These are phyloP conservation scores for Brachyrhaphis roseni DNA, from an alignment of 2,797 vertebrate genomes.

Conservation along the genomic window DNA sequence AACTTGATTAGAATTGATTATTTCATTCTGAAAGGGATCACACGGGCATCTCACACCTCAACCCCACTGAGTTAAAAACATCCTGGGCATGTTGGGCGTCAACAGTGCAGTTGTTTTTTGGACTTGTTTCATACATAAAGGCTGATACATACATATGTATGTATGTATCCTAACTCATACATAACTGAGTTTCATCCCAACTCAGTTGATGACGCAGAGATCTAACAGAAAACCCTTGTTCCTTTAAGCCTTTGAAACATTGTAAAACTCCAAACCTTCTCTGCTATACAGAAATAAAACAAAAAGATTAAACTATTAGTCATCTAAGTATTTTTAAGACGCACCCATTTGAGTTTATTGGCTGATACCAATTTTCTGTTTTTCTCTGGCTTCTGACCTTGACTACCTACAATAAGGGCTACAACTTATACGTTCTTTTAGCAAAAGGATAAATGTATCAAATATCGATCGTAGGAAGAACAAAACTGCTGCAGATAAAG, in stretches of 20 bases:
- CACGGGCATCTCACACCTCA: neutral
- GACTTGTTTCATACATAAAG: neutral
- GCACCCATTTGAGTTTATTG: neutral
- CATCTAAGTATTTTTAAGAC: neutral
- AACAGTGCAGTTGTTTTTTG: neutral
- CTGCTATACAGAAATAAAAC: neutral
- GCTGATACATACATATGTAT: too few species aligned
- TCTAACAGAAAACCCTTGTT: neutral
- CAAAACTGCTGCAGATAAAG: neutral
- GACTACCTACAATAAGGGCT: neutral
- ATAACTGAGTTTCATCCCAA: too few species aligned
- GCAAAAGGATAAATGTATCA: neutral
- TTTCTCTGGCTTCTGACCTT: neutral
- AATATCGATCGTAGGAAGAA: neutral
- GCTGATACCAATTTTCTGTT: neutral
- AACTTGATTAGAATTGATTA: neutral
- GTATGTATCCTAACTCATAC: too few species aligned
- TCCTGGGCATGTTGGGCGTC: neutral
- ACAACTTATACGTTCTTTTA: neutral
- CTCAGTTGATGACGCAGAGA: neutral
- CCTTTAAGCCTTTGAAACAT: neutral
- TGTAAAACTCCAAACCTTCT: neutral
- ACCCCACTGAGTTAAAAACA: neutral
- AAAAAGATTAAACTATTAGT: neutral
- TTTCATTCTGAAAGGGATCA: neutral